A percentile compares a stretch with the other conserved stretches of the same genome.
Evolutionary conservation across 2,797 vertebrate genomes (phyloP).

Genomic region (Acanthurus leucopareius): DNA sequence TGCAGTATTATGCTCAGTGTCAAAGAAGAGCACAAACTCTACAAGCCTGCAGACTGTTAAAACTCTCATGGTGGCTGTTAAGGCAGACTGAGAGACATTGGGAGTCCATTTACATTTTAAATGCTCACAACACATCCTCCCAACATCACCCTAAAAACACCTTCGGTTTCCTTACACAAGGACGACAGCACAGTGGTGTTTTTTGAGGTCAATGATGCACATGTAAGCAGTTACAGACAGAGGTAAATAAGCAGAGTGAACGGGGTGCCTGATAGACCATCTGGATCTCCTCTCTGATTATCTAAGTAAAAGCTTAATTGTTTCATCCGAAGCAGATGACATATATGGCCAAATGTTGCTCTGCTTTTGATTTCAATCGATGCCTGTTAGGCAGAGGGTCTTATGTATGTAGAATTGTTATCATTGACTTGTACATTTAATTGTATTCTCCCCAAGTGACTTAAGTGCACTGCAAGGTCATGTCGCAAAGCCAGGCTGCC

Average conservation of each 20-base stretch:
- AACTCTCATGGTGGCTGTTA: slow-evolving; percentile 53
- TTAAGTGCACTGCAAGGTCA: slow-evolving; percentile 52
- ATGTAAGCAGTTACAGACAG: slow-evolving; percentile 43
- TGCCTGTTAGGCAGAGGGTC: not conserved
- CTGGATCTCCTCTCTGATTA: slow-evolving; percentile 37
- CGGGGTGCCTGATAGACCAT: slow-evolving; percentile 34
- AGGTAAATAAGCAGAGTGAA: slow-evolving; percentile 44
- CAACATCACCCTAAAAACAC: not conserved
- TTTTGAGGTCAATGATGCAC: slow-evolving; percentile 50
- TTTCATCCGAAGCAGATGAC: slow-evolving; percentile 33
- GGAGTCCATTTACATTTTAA: slow-evolving; percentile 65
- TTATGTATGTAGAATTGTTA: slow-evolving; percentile 36
- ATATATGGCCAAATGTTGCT: slow-evolving; percentile 19
- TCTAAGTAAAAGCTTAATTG: slow-evolving; percentile 16
- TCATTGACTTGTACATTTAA: slow-evolving; percentile 64
- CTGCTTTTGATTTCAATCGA: slow-evolving; percentile 45
- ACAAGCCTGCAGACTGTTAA: slow-evolving; percentile 67
- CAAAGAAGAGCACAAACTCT: slow-evolving; percentile 64
- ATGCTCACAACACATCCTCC: slow-evolving; percentile 28
- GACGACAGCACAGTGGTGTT: slow-evolving; percentile 26
- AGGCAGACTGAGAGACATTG: slow-evolving; percentile 38
- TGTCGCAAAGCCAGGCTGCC: slow-evolving; percentile 43
- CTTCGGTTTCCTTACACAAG: slow-evolving; percentile 8
- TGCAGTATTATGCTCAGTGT: slow-evolving; percentile 40
- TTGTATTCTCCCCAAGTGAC: slow-evolving; percentile 46